Percentiles rank a stretch among this genome's conserved stretches.
phyloP scores from a whole-genome alignment of 2,888 invertebrate genomes.

The Zeuzera pyrina region DNA sequence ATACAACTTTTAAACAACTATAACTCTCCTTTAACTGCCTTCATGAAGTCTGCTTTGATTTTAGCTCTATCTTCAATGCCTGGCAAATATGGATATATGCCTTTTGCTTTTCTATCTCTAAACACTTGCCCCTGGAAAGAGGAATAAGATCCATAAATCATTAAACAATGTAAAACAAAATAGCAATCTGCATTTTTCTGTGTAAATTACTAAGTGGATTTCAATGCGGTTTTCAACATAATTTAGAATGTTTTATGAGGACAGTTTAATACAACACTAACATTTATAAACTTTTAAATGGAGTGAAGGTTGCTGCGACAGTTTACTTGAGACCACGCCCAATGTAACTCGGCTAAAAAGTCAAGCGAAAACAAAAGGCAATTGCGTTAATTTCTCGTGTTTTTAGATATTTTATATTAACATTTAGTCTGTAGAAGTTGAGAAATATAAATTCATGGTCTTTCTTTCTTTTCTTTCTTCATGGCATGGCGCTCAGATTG shows the following conservation, averaged over 20 bases:
- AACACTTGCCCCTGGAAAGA: slow-evolving; percentile 72
- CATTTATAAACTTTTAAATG: background rate
- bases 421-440: background rate
- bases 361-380: too few species aligned
- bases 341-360: too few species aligned
- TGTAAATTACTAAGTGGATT: background rate
- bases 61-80: slow-evolving; percentile 77
- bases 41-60: slow-evolving; percentile 76
- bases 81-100: slow-evolving; percentile 79
- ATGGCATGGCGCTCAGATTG: too few species aligned
- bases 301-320: too few species aligned
- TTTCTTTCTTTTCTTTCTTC: too few species aligned
- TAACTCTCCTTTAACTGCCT: slow-evolving; percentile 16
- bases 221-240: too few species aligned
- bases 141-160: background rate
- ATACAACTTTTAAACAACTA: too few species aligned
- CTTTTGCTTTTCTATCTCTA: slow-evolving; percentile 73
- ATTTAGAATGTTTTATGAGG: background rate
- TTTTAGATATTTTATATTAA: too few species aligned
- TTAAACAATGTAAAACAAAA: too few species aligned
- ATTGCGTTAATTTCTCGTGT: too few species aligned
- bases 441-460: too few species aligned
- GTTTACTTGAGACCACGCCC: too few species aligned
- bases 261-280: background rate
- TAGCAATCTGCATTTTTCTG: background rate